Evolutionary conservation across 2,113 vertebrate species (phyloP).

Genomic region (Oreochromis niloticus): DNA sequence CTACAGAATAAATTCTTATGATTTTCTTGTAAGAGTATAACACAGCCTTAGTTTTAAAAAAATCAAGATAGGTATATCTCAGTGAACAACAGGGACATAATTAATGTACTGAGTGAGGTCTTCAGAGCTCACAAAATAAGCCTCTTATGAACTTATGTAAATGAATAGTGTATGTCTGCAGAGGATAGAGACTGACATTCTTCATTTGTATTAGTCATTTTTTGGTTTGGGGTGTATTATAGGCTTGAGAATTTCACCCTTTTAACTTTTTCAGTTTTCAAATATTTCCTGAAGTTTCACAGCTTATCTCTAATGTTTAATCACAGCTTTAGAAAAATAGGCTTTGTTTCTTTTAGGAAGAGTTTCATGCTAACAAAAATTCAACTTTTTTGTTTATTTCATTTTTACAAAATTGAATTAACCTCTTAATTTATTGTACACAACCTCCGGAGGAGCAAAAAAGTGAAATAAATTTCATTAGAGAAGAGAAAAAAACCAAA

Average conservation of each 20-base stretch:
- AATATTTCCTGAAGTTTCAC: conserved; percentile 37
- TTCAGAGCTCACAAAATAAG: conserved; percentile 58
- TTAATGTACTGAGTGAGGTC: conserved; percentile 58
- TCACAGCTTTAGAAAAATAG: conserved; percentile 7
- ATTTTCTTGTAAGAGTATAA: not conserved
- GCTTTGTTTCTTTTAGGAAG: not conserved
- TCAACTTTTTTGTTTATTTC: not conserved
- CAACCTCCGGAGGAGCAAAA: not conserved
- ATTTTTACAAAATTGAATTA: not conserved
- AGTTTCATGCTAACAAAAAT: not conserved
- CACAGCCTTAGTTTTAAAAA: not conserved
- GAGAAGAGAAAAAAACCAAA: not conserved
- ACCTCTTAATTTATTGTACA: not conserved
- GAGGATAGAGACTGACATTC: conserved; percentile 53
- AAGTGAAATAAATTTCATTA: not conserved
- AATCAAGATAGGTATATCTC: conserved; percentile 24
- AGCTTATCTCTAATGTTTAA: conserved; percentile 43
- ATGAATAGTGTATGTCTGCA: conserved; percentile 44
- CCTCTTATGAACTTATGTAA: conserved; percentile 73
- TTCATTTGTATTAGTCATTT: conserved; percentile 48
- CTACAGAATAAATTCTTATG: not conserved
- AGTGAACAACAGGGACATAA: conserved; percentile 52
- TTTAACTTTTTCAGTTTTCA: conserved; percentile 37
- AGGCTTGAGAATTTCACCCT: conserved; percentile 32
- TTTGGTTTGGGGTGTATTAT: conserved; percentile 33